A percentile compares a stretch with the other conserved stretches of the same genome.
Evolutionary conservation across 2,113 vertebrate species (phyloP).

Genomic region (Alethe diademata): DNA sequence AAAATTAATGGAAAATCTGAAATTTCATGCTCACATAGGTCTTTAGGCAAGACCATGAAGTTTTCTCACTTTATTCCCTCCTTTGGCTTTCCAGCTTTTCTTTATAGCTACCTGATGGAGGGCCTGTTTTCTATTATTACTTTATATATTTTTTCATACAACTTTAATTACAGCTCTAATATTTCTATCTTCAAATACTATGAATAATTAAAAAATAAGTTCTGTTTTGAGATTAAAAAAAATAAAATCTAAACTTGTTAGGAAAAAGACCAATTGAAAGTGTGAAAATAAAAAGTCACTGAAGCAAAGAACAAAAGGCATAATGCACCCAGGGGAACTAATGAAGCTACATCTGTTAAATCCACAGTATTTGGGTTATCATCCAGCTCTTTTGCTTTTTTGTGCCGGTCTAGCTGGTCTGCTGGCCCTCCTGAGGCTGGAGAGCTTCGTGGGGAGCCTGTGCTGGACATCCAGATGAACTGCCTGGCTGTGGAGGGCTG

Average conservation of each 20-base stretch:
- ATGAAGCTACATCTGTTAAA: neutral
- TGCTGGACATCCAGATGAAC: rapidly evolving
- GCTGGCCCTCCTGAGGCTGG: too few species aligned
- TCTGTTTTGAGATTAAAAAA: neutral
- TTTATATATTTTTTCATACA: neutral
- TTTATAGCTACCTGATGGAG: neutral
- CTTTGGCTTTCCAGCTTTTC: neutral
- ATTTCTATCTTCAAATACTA: neutral
- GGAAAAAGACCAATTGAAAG: neutral
- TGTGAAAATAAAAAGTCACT: neutral
- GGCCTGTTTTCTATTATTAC: neutral
- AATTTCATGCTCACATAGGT: neutral
- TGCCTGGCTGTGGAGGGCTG: neutral
- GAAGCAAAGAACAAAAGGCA: neutral
- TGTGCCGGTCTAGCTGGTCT: neutral
- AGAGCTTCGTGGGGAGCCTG: rapidly evolving
- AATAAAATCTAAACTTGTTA: neutral
- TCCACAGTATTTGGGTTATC: neutral
- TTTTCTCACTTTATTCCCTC: neutral
- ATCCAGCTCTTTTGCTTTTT: neutral
- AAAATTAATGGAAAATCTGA: neutral
- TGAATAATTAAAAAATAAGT: neutral
- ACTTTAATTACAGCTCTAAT: neutral
- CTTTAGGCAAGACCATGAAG: neutral
- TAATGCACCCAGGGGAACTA: neutral